Evolutionary conservation across 1,140 invertebrate species (phyloP).

Genomic region (Aphidius ervi): DNA sequence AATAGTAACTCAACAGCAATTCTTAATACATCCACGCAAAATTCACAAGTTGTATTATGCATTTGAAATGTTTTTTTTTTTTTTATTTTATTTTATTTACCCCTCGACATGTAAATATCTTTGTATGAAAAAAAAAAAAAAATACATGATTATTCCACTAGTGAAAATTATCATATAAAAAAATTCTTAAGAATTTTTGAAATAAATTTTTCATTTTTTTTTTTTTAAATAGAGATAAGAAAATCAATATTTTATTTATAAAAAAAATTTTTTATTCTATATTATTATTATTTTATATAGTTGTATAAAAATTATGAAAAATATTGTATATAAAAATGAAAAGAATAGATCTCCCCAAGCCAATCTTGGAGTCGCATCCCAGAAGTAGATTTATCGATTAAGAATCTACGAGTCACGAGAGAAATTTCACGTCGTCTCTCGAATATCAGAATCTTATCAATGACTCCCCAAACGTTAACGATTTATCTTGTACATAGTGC

Average conservation of each 20-base stretch:
- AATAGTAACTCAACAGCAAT: no score
- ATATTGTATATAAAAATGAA: background rate
- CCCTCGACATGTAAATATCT: no score
- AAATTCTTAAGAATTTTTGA: no score
- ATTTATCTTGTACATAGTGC: constrained; percentile 6
- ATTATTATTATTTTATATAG: background rate
- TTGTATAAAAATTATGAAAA: constrained; percentile 1
- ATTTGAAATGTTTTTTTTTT: constrained; percentile 7
- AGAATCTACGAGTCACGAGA: constrained; percentile 11
- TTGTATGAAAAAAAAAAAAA: no score
- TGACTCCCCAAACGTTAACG: constrained; percentile 12
- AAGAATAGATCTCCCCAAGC: background rate
- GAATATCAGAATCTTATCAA: constrained; percentile 10
- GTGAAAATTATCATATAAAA: constrained; percentile 5
- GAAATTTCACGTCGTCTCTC: constrained; percentile 13
- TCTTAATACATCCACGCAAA: constrained; percentile 12
- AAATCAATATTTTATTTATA: no score
- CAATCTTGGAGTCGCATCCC: constrained; percentile 5
- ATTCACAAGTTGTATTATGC: constrained; percentile 11
- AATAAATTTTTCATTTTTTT: no score
- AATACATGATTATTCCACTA: background rate
- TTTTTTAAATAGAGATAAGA: no score
- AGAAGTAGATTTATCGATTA: constrained; percentile 13
- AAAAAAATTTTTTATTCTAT: no score
- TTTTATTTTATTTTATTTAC: no score